phyloP scores from a whole-genome alignment of 2,797 vertebrate species.

The Sebastes taczanowskii region DNA sequence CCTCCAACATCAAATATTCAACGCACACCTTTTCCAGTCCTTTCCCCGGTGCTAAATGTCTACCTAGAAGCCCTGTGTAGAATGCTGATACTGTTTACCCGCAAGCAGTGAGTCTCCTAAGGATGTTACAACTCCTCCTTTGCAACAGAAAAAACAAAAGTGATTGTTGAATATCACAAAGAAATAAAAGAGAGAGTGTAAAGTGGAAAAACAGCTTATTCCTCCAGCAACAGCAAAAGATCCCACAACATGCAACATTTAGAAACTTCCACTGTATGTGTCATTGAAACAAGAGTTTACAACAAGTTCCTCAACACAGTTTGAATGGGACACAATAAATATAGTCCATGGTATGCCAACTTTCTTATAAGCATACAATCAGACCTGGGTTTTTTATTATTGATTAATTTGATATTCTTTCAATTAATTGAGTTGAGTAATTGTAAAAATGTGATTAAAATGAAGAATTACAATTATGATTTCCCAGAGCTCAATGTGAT shows the following conservation, averaged over 20 bases:
- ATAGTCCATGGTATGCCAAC: not conserved
- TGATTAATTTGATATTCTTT: not conserved
- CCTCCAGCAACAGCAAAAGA: not conserved
- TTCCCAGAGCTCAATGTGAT: not conserved
- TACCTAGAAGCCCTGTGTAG: slow-evolving; percentile 3
- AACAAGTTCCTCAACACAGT: not conserved
- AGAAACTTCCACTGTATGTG: not conserved
- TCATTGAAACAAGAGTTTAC: not conserved
- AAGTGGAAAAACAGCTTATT: not conserved
- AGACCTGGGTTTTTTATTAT: not conserved
- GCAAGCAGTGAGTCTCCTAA: not conserved
- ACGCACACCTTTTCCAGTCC: slow-evolving; percentile 41
- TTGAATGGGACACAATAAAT: not conserved
- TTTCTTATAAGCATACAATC: not conserved
- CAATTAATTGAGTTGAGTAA: not conserved
- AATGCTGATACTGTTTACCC: slow-evolving; percentile 58
- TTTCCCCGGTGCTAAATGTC: slow-evolving; percentile 34
- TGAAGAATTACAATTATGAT: not conserved
- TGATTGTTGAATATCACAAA: slow-evolving; percentile 1
- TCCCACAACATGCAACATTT: not conserved
- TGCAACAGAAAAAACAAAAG: slow-evolving; percentile 22
- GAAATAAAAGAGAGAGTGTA: not conserved
- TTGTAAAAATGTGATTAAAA: not conserved
- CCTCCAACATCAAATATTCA: slow-evolving; percentile 78
- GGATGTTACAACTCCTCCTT: not conserved